Evolutionary conservation across 2,888 invertebrate species (phyloP), one percentile per base, ranked within the genome.

Genomic region (Tiphia femorata): DNA sequence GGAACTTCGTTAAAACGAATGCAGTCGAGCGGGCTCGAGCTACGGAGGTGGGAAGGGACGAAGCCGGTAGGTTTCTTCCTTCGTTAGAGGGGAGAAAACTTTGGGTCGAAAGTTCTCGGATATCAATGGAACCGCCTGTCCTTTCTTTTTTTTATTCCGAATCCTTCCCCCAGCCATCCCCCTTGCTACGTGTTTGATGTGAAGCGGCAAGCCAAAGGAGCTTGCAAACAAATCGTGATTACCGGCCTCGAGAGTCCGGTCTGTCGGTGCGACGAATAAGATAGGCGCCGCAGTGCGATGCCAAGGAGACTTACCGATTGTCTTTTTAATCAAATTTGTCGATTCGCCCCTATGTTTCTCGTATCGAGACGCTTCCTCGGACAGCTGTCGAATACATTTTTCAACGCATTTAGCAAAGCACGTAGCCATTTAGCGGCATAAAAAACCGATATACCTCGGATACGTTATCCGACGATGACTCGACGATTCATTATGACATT

Each of bases 141-240:
- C 21, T 35, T 12, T 44, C 33, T 33, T 46, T 23, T 38, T 54
- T 46, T 35, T 40, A 48, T 19, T 42, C 17, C 49, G 27, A 16
- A 37, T 47, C n/a, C 42, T 40, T 37, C n/a, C 6, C 33, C 12
- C 42, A 16, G 6, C 7, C 29, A 14, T 6, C 8, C 5, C 33
- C 23, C 38, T 6, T 16, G 5, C 14, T 23, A 19, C n/a, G 29
- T 42, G 42, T 44, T 56, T 52, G 35, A 64, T 52, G 50, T 46
- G 57, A 63, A 57, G 54, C 53, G 43, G 40, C 38, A 12, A 35
- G 29, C 38, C 50, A 49, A 54, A 64, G 60, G 56, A 50, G 43
- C 55, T 64, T 33, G 52, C 56, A 49, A 57, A 67, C 62, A 67
- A 67, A 67, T 67, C 62, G 59, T 44, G 64, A 62, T 67, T 62